Base-by-base conservation (phyloP, 2,113 vertebrate species). In the Larimichthys crocea region DNA sequence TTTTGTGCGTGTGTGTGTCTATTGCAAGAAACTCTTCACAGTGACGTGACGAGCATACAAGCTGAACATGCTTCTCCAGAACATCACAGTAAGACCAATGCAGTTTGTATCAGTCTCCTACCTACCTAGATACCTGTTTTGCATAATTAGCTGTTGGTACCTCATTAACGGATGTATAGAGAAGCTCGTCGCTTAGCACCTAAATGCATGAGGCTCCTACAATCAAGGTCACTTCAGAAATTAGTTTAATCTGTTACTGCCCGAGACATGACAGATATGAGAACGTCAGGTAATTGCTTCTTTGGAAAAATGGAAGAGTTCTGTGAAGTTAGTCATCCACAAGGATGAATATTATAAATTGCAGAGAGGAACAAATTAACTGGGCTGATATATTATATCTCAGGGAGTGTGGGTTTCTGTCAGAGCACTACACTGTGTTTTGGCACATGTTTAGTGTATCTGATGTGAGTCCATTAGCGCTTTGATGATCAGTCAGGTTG, bases 251-350 rank as follows among this genome's bases (percentile, higher is more conserved):
- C 89, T 91, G 81, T 94, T 93, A 92, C 85, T 81, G 87, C 86
- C 92, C 57, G 68, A 68, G 88, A 90, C 80, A 84, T 92, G 90
- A 91, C 91, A 91, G 91, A 93, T 92, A 90, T 83, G 74, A 83
- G 70, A 73, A 89, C 63, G 55, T 92, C 89, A 91, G 84, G 86
- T 95, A 95, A 95, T 94, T 94, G 94, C 93, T 92, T 93, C 89
- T 89, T 89, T 89, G 86, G 88, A 93, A 93, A 93, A 91, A 83
- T 79, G 78, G 79, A 87, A 88, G 80, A 91, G 63, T 84, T 86
- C 83, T 76, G 46, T 83, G 83, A 91, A 92, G 83, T 88, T 88
- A 86, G 77, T 92, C 87, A 92, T 92, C 90, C 87, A 68, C 84
- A 74, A 76, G 86, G 80, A 81, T 87, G 89, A 71, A 92, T 89